Conservation (phyloP, 2,113 vertebrate genomes). For the Lethenteron camtschaticum region DNA sequence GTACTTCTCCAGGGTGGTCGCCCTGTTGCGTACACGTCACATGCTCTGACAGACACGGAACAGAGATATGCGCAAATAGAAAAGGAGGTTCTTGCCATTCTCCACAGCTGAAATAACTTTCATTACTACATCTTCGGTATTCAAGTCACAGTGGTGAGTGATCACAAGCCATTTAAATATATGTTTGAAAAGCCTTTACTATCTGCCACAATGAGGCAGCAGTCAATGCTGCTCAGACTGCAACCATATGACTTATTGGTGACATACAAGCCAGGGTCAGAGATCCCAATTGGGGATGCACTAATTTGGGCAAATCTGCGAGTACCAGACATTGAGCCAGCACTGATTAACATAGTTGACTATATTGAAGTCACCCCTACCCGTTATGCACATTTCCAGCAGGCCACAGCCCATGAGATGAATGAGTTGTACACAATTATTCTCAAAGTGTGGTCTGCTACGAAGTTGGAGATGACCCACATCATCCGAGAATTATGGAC, state of each 20-base stretch:
- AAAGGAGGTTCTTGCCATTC: background rate
- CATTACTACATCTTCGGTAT: conserved; percentile 2
- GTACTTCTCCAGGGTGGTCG: background rate
- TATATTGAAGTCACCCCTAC: no score
- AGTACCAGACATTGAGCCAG: no score
- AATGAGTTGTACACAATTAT: no score
- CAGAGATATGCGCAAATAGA: background rate
- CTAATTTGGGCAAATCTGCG: no score
- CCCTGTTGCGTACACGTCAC: background rate
- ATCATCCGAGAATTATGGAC: no score
- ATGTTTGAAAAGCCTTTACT: background rate
- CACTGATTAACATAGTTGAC: no score
- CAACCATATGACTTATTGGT: background rate
- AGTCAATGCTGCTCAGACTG: background rate
- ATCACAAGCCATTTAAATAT: background rate
- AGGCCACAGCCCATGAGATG: no score
- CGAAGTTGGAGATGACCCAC: no score
- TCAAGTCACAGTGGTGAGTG: background rate
- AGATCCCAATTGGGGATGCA: background rate
- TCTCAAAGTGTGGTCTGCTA: no score
- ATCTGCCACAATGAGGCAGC: conserved; percentile 1
- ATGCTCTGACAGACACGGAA: background rate
- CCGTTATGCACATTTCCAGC: no score
- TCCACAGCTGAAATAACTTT: background rate
- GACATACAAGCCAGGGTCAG: conserved; percentile 1